These are phyloP conservation scores for Drosophila borborema DNA, from an alignment of 2,888 invertebrate species.

Conservation along the genomic window DNA sequence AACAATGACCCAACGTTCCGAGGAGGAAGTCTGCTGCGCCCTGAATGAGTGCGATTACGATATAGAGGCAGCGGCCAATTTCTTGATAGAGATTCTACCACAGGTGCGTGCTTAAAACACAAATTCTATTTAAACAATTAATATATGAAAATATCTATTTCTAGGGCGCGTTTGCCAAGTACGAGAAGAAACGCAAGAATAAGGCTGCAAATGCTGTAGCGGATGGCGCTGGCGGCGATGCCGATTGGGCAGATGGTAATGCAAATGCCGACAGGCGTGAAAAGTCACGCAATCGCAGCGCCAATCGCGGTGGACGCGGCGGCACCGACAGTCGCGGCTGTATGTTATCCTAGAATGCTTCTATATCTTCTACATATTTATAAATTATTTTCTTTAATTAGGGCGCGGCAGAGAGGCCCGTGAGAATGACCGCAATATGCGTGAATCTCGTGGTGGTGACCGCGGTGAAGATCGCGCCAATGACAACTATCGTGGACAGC, in stretches of 20 bases:
- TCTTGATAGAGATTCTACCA: constrained; percentile 85
- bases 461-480: constrained; percentile 76
- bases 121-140: not conserved
- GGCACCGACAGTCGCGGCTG: constrained; percentile 87
- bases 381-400: constrained; percentile 27
- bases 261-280: constrained; percentile 84
- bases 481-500: constrained; percentile 74
- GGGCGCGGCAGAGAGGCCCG: constrained; percentile 88
- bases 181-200: constrained; percentile 94
- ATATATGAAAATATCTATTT: not conserved
- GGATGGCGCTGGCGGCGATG: constrained; percentile 86
- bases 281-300: constrained; percentile 84
- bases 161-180: constrained; percentile 94
- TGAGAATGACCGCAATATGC: constrained; percentile 87
- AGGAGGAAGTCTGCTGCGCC: constrained; percentile 96
- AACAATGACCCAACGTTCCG: constrained; percentile 95
- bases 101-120: constrained; percentile 64
- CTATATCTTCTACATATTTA: not conserved
- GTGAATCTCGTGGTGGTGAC: constrained; percentile 84
- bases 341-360: constrained; percentile 55
- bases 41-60: constrained; percentile 97
- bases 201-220: constrained; percentile 88
- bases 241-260: constrained; percentile 83
- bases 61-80: constrained; percentile 88
- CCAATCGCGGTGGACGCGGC: constrained; percentile 85